Evolutionary conservation across 2,888 invertebrate species (phyloP).

Genomic region (Eledona agricola): DNA sequence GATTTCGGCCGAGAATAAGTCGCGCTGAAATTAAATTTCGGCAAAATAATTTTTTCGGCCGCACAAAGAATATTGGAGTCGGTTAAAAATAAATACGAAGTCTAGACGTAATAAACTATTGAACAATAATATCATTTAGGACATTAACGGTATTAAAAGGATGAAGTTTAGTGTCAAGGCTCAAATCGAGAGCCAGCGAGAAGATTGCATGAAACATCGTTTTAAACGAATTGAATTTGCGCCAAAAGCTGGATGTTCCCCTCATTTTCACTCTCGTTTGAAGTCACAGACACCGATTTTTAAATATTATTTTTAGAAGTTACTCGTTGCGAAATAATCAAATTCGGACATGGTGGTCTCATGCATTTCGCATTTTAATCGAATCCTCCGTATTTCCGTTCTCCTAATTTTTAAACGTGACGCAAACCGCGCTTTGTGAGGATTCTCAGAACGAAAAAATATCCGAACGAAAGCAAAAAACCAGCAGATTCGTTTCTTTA

Average conservation of each 20-base stretch:
- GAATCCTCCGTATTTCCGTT: constrained; percentile 21
- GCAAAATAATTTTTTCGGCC: constrained; percentile 1
- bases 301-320: constrained; percentile 5
- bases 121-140: constrained; percentile 34
- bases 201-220: constrained; percentile 12
- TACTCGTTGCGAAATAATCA: constrained; percentile 1
- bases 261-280: not conserved
- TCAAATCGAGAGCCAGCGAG: constrained; percentile 21
- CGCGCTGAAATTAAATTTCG: not conserved
- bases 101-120: constrained; percentile 35
- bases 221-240: constrained; percentile 12
- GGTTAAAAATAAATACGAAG: constrained; percentile 29
- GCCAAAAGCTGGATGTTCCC: constrained; percentile 5
- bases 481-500: not conserved
- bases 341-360: constrained; percentile 9
- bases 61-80: constrained; percentile 4
- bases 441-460: constrained; percentile 13
- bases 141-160: constrained; percentile 31
- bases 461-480: constrained; percentile 11
- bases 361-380: constrained; percentile 18
- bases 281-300: no score
- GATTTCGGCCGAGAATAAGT: constrained; percentile 11
- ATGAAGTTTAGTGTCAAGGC: constrained; percentile 35
- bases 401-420: constrained; percentile 23
- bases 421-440: constrained; percentile 11